Conservation (phyloP, 2,797 vertebrate genomes). For the Ataeniobius toweri region DNA sequence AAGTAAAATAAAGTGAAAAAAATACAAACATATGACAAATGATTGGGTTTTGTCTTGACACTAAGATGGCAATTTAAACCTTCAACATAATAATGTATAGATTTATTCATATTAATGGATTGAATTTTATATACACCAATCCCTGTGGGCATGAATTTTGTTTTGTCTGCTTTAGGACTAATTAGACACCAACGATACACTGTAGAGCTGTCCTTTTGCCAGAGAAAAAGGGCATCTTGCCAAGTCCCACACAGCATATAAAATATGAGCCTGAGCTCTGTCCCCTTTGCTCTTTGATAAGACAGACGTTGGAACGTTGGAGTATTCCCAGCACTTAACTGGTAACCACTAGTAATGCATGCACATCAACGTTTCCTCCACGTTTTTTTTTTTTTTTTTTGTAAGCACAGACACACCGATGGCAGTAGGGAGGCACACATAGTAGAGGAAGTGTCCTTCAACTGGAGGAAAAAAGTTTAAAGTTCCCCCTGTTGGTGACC, state of each 20-base stretch:
- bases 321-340: slow-evolving; percentile 38
- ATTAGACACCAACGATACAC: slow-evolving; percentile 55
- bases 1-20: not conserved
- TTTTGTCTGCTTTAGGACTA: slow-evolving; percentile 61
- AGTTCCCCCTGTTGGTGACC: slow-evolving; percentile 25
- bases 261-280: slow-evolving; percentile 62
- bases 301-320: slow-evolving; percentile 54
- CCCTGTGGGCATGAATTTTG: slow-evolving; percentile 47
- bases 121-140: slow-evolving; percentile 40
- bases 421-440: slow-evolving; percentile 18
- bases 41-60: too few species aligned
- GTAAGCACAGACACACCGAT: not conserved
- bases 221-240: slow-evolving; percentile 40
- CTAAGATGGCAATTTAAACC: not conserved
- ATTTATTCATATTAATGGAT: slow-evolving; percentile 36
- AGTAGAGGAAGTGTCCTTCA: slow-evolving; percentile 41
- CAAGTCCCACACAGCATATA: slow-evolving; percentile 61
- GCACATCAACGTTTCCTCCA: not conserved
- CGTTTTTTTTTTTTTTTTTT: not conserved
- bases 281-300: slow-evolving; percentile 62
- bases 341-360: slow-evolving; percentile 7
- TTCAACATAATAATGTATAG: slow-evolving; percentile 14
- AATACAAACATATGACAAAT: not conserved
- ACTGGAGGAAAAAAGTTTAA: slow-evolving; percentile 25
- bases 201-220: slow-evolving; percentile 56